These are phyloP conservation scores for Eudyptes chrysolophus DNA, from an alignment of 2,113 vertebrate species.

Conservation along the genomic window DNA sequence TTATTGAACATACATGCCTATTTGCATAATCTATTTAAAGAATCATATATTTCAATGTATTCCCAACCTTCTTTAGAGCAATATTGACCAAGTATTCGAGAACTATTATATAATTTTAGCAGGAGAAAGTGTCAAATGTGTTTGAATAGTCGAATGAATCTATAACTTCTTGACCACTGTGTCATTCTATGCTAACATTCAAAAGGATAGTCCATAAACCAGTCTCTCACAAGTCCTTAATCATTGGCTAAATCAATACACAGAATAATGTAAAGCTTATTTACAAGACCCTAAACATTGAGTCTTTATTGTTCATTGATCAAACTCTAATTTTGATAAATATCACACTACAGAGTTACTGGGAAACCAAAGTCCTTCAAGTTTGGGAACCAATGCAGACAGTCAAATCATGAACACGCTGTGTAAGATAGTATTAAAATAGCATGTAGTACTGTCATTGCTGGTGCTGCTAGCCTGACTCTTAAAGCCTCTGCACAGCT, in stretches of 20 bases:
- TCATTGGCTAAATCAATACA: neutral
- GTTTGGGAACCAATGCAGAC: neutral
- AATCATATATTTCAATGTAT: neutral
- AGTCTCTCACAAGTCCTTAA: neutral
- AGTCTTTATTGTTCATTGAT: neutral
- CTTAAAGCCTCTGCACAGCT: slow-evolving; percentile 4
- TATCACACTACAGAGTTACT: neutral
- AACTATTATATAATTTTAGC: neutral
- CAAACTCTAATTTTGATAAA: neutral
- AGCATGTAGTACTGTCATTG: neutral
- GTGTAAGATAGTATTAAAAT: neutral
- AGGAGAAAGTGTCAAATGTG: neutral
- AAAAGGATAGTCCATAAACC: neutral
- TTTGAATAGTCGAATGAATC: neutral
- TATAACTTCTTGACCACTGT: neutral
- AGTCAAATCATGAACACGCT: neutral
- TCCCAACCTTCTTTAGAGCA: neutral
- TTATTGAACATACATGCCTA: neutral
- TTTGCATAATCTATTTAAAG: neutral
- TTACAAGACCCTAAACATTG: neutral
- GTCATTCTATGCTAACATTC: neutral
- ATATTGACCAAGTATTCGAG: neutral
- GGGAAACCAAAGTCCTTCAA: neutral
- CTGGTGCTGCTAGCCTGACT: neutral
- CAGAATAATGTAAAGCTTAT: neutral